Base-by-base conservation (phyloP, 2,797 vertebrate species). In the Ceyx erithaca region DNA sequence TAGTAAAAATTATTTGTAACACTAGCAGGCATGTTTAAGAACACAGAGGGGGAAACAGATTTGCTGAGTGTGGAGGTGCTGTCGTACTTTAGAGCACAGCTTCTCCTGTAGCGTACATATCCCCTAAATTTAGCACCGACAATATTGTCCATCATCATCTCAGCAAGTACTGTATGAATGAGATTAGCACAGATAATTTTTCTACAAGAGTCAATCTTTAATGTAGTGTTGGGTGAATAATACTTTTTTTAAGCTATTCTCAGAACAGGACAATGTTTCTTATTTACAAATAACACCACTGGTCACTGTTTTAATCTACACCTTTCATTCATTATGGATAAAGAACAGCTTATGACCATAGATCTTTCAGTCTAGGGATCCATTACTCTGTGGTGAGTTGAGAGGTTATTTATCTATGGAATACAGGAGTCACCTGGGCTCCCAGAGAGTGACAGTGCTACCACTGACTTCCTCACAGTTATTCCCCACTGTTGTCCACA, bases 1-100 rank as follows among this genome's bases (percentile, higher is more conserved):
- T 63, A 63, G 48, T 80, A 87, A 95, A 91, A 88, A 70, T 40
- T 87, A 88, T 80, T 95, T 90, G 85, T 88, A 82, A 71, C 20
- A 48, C 57, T 64, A 37, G 0, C n/a, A 88, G 71, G 49, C 57
- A 52, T 54, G 59, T 91, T 89, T 95, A 86, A 72, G 91, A 91
- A 87, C 3, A 4, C 30, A 85, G 51, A 83, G 46, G 51, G 9
- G 9, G 49, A 18, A 82, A 52, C 51, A 91, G 81, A 94, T 81
- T 52, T 85, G 66, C 90, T 90, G 68, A 85, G 37, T 64, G 48
- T 9, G 20, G 51, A 87, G 33, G 26, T 79, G 61, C 23, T 35
- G 37, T 33, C 3, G 0, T 81, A 81, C 66, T 91, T 82, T 51
- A 94, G 57, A 88, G 46, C 26, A 86, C 22, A 75, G 51, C 7